Percentiles rank a stretch among this genome's conserved stretches.
phyloP scores from a whole-genome alignment of 2,113 vertebrate species.

The Pangasianodon gigas region DNA sequence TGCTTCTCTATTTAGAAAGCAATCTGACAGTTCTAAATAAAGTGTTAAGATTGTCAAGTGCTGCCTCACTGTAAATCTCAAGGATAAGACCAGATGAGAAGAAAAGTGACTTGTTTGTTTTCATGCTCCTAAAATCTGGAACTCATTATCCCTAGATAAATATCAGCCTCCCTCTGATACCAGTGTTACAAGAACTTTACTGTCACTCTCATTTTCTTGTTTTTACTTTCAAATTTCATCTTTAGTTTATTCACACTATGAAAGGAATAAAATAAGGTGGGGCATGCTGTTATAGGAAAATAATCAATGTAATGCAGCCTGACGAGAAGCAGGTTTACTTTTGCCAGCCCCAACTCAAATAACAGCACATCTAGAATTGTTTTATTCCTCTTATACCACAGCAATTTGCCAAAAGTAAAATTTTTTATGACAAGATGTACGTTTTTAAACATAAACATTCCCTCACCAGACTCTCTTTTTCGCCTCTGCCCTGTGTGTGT shows the following conservation, averaged over 20 bases:
- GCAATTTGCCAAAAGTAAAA: too few species aligned
- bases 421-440: too few species aligned
- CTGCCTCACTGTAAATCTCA: neutral
- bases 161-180: neutral
- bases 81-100: neutral
- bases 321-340: neutral
- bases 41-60: neutral
- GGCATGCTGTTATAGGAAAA: neutral
- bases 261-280: neutral
- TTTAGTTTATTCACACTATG: neutral
- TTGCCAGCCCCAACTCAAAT: neutral
- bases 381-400: neutral
- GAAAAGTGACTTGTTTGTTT: neutral
- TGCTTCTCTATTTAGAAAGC: conserved; percentile 11
- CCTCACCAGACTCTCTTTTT: too few species aligned
- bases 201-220: neutral
- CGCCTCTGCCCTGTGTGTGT: too few species aligned
- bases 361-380: too few species aligned
- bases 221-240: neutral
- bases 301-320: neutral
- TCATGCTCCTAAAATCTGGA: conserved; percentile 24
- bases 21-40: conserved; percentile 4
- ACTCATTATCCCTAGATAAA: neutral
- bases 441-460: too few species aligned
- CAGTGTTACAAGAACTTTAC: neutral